These are phyloP conservation scores for Thera obeliscata DNA, from an alignment of 2,888 invertebrate species.

Conservation along the genomic window DNA sequence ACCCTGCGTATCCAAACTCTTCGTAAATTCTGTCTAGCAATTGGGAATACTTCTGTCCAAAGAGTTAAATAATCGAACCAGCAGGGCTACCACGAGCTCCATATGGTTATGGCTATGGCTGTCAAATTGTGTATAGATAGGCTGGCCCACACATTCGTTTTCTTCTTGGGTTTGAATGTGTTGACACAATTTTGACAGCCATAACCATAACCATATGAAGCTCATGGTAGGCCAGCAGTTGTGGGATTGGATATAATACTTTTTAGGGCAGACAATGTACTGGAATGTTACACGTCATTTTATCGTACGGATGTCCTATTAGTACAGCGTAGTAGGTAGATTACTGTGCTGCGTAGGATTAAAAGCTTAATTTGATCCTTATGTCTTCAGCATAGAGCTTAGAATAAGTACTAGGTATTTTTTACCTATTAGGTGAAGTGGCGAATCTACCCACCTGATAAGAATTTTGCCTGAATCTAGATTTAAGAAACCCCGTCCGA, in stretches of 20 bases:
- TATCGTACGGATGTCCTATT: background rate
- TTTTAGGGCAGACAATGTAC: background rate
- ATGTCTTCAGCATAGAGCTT: background rate
- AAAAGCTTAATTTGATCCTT: background rate
- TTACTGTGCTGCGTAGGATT: background rate
- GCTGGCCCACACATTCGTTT: no score
- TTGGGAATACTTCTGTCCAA: no score
- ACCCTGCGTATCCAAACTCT: no score
- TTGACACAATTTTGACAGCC: no score
- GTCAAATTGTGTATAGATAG: no score
- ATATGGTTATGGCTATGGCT: no score
- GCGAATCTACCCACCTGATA: background rate
- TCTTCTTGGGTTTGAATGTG: no score
- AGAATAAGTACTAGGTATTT: background rate
- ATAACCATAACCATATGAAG: no score
- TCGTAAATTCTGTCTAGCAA: no score
- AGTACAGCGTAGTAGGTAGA: background rate
- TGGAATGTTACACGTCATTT: background rate
- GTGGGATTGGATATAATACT: background rate
- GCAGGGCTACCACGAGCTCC: no score
- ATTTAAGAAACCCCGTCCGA: background rate
- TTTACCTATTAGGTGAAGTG: background rate
- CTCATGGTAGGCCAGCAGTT: no score
- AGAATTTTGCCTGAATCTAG: background rate
- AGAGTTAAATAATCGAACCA: no score